Conservation (phyloP, 2,888 invertebrate genomes). For the Nowickia ferox region DNA sequence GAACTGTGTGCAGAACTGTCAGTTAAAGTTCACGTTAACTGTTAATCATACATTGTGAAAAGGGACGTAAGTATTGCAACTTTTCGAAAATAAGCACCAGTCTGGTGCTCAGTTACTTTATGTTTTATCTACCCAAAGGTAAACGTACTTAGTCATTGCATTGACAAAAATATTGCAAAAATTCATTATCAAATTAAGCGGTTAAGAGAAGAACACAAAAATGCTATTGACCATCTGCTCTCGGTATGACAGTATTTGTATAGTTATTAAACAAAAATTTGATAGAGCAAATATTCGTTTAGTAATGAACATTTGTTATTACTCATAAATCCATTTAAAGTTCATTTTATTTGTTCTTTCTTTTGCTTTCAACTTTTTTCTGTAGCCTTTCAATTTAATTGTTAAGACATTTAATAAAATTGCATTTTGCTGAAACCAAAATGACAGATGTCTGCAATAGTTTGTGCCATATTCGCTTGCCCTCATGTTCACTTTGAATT, state of each 20-base stretch:
- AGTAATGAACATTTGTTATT: neutral
- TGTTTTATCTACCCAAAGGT: too few species aligned
- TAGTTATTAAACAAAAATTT: conserved; percentile 8
- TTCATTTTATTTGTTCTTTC: neutral
- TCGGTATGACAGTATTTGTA: neutral
- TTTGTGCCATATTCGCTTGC: neutral
- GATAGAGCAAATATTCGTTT: neutral
- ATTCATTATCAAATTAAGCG: too few species aligned
- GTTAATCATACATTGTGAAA: too few species aligned
- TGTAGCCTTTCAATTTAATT: conserved; percentile 3
- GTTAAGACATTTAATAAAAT: conserved; percentile 32
- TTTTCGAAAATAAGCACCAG: too few species aligned
- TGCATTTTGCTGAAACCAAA: conserved; percentile 28
- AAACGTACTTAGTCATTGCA: too few species aligned
- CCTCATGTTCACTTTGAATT: neutral
- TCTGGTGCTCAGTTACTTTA: too few species aligned
- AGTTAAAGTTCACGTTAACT: too few species aligned
- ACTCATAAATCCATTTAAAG: neutral
- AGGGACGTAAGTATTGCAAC: too few species aligned
- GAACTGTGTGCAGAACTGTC: too few species aligned
- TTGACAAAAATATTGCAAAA: too few species aligned
- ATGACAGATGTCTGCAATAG: conserved; percentile 45
- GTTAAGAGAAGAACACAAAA: too few species aligned
- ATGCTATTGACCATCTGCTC: neutral
- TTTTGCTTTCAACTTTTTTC: neutral